A percentile compares a stretch with the other conserved stretches of the same genome.
Evolutionary conservation across 2,888 invertebrate genomes (phyloP).

Genomic region (Caenorhabditis uteleia): DNA sequence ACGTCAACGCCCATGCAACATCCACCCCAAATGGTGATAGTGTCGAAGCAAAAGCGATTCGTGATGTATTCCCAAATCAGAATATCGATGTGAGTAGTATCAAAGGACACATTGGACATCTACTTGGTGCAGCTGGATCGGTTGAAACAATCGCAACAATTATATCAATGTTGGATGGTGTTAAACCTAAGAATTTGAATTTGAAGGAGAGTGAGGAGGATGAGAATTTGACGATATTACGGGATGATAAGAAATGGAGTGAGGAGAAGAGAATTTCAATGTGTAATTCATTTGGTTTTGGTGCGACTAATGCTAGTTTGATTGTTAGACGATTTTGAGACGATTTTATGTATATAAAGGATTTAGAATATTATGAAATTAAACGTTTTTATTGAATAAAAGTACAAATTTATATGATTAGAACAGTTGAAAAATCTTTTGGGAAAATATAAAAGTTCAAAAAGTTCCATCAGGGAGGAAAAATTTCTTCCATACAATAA

Average conservation of each 20-base stretch:
- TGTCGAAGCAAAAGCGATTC: constrained; percentile 54
- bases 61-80: constrained; percentile 27
- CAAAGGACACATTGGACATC: constrained; percentile 86
- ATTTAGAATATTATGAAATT: too few relatives aligned
- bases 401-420: too few relatives aligned
- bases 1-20: constrained; percentile 96
- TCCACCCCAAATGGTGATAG: constrained; percentile 91
- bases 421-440: too few relatives aligned
- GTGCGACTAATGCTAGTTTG: constrained; percentile 86
- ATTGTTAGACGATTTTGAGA: too few relatives aligned
- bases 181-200: constrained; percentile 88
- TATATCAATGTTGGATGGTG: constrained; percentile 79
- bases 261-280: constrained; percentile 74
- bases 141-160: constrained; percentile 87
- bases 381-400: too few relatives aligned
- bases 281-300: constrained; percentile 98
- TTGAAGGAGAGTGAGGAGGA: constrained; percentile 76
- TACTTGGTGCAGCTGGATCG: constrained; percentile 94
- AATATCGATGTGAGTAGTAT: constrained; percentile 49
- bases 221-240: constrained; percentile 77
- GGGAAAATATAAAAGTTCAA: too few relatives aligned
- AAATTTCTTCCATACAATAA: too few relatives aligned
- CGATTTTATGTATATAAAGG: too few relatives aligned
- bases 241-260: constrained; percentile 76
- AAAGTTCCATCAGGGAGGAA: too few relatives aligned